Conservation (phyloP, 2,113 vertebrate genomes). For the Hemichromis elongatus region DNA sequence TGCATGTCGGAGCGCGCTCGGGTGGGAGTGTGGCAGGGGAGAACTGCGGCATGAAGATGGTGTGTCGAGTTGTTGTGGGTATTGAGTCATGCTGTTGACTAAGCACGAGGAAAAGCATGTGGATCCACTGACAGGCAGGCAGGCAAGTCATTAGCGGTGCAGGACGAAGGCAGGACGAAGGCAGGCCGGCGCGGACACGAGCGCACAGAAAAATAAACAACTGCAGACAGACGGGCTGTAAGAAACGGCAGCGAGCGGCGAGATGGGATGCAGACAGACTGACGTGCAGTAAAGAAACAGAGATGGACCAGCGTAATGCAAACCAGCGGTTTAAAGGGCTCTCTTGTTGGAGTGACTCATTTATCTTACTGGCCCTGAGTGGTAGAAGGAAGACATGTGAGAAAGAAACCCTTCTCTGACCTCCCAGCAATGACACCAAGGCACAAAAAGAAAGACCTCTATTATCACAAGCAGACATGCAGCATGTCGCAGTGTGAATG, state of each 20-base stretch:
- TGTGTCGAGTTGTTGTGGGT: neutral
- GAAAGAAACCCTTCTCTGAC: neutral
- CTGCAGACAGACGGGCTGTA: neutral
- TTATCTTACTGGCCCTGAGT: neutral
- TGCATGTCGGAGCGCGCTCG: neutral
- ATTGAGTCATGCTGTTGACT: neutral
- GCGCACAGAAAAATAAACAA: neutral
- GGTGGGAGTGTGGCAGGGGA: neutral
- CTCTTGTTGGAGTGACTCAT: slow-evolving; percentile 29
- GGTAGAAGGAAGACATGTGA: slow-evolving; percentile 20
- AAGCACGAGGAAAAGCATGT: neutral
- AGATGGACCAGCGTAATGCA: neutral
- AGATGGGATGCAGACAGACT: neutral
- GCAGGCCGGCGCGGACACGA: neutral
- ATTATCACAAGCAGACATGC: neutral
- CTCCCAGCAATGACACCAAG: neutral
- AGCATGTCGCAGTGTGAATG: neutral
- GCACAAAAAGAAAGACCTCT: neutral
- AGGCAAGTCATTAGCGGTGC: neutral
- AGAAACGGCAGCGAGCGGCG: neutral
- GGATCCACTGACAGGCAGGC: neutral
- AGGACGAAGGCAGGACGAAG: neutral
- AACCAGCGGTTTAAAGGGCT: slow-evolving; percentile 2
- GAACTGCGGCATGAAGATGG: neutral
- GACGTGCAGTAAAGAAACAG: neutral